These are phyloP conservation scores for Rhinopomastus cyanomelas DNA, from an alignment of 2,113 vertebrate species.

Conservation along the genomic window DNA sequence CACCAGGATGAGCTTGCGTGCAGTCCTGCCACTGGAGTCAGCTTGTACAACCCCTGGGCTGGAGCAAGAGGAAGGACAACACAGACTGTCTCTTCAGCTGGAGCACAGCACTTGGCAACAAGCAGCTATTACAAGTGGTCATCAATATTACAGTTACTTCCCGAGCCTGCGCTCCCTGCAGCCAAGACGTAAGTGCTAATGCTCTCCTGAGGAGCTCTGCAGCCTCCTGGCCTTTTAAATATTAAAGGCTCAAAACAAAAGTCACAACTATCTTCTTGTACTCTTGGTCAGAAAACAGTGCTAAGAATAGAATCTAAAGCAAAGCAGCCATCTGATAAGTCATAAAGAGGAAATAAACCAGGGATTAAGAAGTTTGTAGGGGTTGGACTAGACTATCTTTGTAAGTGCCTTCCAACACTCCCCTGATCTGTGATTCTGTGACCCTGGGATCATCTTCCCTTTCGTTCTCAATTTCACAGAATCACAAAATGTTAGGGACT, in stretches of 20 bases:
- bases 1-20: background rate
- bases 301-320: background rate
- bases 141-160: conserved; percentile 32
- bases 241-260: background rate
- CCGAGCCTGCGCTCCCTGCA: background rate
- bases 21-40: background rate
- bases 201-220: background rate
- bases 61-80: background rate
- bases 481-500: no score
- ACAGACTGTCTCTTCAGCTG: background rate
- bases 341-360: background rate
- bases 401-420: no score
- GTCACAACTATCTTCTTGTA: background rate
- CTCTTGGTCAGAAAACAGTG: background rate
- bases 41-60: background rate
- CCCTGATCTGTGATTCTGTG: no score
- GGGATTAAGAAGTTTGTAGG: background rate
- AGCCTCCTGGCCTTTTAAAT: background rate
- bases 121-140: background rate
- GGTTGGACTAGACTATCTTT: no score
- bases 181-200: background rate
- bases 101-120: background rate
- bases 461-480: no score
- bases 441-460: no score
- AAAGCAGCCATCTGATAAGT: background rate